Conservation (phyloP, 2,113 vertebrate genomes). For the Thamnophis sirtalis region DNA sequence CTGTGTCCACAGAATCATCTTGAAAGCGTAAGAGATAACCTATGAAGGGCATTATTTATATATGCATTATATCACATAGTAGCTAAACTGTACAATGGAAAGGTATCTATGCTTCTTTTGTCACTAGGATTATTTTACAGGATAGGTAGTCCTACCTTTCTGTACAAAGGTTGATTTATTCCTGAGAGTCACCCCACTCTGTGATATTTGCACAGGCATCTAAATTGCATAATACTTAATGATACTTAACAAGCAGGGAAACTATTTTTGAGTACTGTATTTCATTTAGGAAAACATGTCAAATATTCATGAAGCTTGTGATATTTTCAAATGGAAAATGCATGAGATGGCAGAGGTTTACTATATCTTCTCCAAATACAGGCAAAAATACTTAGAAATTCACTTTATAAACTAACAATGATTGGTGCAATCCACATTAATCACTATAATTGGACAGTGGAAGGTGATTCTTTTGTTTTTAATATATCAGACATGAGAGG, state of each 20-base stretch:
- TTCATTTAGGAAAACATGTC: background rate
- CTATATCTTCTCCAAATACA: background rate
- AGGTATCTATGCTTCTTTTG: background rate
- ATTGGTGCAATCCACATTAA: background rate
- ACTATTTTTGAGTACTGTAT: background rate
- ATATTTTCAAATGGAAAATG: background rate
- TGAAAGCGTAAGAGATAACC: background rate
- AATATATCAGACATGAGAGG: background rate
- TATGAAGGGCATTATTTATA: background rate
- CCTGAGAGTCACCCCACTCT: background rate
- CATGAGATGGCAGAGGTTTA: background rate
- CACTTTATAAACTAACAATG: background rate
- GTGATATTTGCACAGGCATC: background rate
- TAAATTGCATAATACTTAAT: background rate
- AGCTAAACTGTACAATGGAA: background rate
- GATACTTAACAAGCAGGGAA: background rate
- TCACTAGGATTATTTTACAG: background rate
- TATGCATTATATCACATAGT: background rate
- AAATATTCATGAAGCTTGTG: background rate
- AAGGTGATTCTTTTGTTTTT: background rate
- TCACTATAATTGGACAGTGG: background rate
- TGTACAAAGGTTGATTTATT: background rate
- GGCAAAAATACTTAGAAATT: background rate
- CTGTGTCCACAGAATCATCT: background rate
- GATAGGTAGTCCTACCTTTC: background rate